Base-by-base conservation (phyloP, 1,140 invertebrate genomes). In the Papilio machaon region DNA sequence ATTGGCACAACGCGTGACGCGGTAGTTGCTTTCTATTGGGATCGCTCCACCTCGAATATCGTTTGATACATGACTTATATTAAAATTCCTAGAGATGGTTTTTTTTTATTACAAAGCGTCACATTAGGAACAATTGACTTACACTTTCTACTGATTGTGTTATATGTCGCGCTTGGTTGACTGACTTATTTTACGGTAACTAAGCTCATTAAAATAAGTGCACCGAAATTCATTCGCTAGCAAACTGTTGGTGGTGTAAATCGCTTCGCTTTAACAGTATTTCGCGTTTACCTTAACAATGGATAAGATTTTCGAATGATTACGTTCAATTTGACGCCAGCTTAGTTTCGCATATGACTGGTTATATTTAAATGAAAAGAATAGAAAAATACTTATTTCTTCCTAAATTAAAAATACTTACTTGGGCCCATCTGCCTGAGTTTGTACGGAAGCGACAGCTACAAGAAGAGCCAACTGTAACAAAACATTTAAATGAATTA, bases 391-490 rank as follows among this genome's bases (percentile, higher is more conserved):
- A 11, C n/a, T 2, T 43, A n/a, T 7, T 74, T 74, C 7, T 8
- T 23, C 5, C 3, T n/a, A 46, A 43, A 17, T 52, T 76, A 76
- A 43, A 54, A 13, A 1, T 47, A 93, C 91, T 94, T 88, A 94
- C 92, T 92, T 94, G 81, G 92, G 87, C 86, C 88, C 91, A 84
- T 93, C 91, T 89, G 92, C 92, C 85, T 84, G 83, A 49, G 90
- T 86, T 77, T 89, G 83, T 52, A 91, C 82, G 80, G 88, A 90
- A 84, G 91, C 89, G 87, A 91, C 89, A 91, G 89, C 91, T 88
- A 91, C 88, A 89, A 94, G 91, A 92, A 94, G 89, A 89, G 89
- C 87, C 88, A 93, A 93, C 92, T 94, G 91, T 85, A 91, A 93
- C 81, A 90, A 89, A 87, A 77, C 23, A 83, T 11, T 80, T 78